Percentiles rank a stretch among this genome's conserved stretches.
These are phyloP conservation scores for Lithobates sylvaticus DNA, from an alignment of 2,797 vertebrate species.

Conservation along the genomic window DNA sequence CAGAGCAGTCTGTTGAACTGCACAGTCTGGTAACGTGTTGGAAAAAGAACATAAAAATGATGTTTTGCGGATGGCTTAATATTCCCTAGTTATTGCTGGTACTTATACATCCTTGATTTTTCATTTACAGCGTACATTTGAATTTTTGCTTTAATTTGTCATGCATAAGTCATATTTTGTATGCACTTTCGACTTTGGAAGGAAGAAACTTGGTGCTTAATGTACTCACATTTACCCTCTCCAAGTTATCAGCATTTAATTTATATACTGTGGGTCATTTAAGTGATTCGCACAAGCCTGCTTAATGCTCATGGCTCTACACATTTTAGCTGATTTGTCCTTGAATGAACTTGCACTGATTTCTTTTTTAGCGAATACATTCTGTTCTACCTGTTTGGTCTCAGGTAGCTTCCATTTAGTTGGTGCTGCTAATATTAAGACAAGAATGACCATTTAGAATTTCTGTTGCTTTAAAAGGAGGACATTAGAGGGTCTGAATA, in stretches of 20 bases:
- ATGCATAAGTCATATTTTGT: not conserved
- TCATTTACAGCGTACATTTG: constrained; percentile 17
- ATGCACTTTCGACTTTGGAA: not conserved
- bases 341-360: not conserved
- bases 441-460: too few species aligned
- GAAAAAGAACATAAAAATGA: constrained; percentile 57
- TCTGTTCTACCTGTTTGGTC: too few species aligned
- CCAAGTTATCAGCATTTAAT: not conserved
- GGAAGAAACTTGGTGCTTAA: not conserved
- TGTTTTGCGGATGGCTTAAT: constrained; percentile 43
- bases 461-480: too few species aligned
- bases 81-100: constrained; percentile 39
- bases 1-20: constrained; percentile 42
- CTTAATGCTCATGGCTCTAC: not conserved
- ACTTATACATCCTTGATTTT: constrained; percentile 32
- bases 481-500: too few species aligned
- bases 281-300: not conserved
- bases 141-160: not conserved
- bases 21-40: constrained; percentile 53
- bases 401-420: too few species aligned
- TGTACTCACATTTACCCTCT: not conserved
- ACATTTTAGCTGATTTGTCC: not conserved
- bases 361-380: too few species aligned
- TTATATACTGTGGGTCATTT: not conserved
- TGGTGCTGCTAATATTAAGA: too few species aligned